phyloP scores from a whole-genome alignment of 2,888 invertebrate species.

The Lymantria monacha region DNA sequence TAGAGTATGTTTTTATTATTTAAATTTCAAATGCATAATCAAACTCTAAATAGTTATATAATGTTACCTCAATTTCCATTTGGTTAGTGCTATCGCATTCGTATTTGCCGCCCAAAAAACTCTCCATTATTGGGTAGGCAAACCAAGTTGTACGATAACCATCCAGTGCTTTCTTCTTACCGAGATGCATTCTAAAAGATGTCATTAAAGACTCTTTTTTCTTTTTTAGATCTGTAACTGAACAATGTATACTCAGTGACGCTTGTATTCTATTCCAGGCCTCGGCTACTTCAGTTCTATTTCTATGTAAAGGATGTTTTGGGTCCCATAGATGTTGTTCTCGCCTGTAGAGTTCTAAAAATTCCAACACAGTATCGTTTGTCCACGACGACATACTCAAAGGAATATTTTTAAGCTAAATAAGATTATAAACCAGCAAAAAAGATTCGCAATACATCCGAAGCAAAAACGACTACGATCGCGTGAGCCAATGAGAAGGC shows the following conservation, averaged over 20 bases:
- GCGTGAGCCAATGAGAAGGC: slow-evolving; percentile 49
- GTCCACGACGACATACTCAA: slow-evolving; percentile 53
- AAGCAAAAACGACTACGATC: background rate
- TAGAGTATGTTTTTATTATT: background rate
- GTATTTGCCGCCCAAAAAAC: slow-evolving; percentile 69
- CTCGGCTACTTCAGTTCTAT: slow-evolving; percentile 56
- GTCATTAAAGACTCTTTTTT: slow-evolving; percentile 77
- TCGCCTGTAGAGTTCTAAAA: slow-evolving; percentile 61
- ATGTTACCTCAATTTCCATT: slow-evolving; percentile 56
- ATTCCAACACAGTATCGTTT: slow-evolving; percentile 63
- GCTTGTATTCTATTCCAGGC: slow-evolving; percentile 70
- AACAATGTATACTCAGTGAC: slow-evolving; percentile 50
- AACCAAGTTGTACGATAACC: slow-evolving; percentile 66
- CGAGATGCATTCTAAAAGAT: slow-evolving; percentile 60
- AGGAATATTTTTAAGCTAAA: background rate
- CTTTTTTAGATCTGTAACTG: slow-evolving; percentile 63
- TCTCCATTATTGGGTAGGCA: slow-evolving; percentile 66
- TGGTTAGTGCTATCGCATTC: slow-evolving; percentile 60
- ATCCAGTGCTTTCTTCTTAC: slow-evolving; percentile 53
- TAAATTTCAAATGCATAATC: background rate
- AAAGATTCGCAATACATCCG: slow-evolving; percentile 30
- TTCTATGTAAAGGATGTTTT: slow-evolving; percentile 59
- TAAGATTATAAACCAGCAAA: slow-evolving; percentile 1
- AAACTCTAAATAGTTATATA: background rate
- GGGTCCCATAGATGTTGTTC: slow-evolving; percentile 71